A percentile compares a stretch with the other conserved stretches of the same genome.
phyloP scores from a whole-genome alignment of 2,888 invertebrate genomes.

The Acronicta psi region DNA sequence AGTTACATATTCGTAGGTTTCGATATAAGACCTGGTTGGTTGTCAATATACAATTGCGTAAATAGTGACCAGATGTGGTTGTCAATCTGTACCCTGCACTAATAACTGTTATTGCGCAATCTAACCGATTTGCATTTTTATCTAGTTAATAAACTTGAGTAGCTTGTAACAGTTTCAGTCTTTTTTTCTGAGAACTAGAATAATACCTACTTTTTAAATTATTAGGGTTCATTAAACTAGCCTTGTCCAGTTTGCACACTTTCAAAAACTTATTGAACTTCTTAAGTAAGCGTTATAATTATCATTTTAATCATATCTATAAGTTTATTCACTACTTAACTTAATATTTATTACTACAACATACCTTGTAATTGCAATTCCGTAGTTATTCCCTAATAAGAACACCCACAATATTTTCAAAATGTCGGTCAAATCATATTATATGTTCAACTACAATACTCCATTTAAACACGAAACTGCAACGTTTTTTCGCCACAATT shows the following conservation, averaged over 20 bases:
- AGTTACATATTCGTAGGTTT: no score
- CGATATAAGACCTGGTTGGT: no score
- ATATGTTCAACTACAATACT: slow-evolving; percentile 61
- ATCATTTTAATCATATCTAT: no score
- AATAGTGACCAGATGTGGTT: slow-evolving; percentile 24
- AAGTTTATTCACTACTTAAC: neutral
- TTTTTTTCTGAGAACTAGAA: neutral
- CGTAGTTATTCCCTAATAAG: slow-evolving; percentile 3
- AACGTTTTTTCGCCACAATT: slow-evolving; percentile 79
- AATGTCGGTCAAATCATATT: slow-evolving; percentile 40
- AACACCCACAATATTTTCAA: slow-evolving; percentile 18
- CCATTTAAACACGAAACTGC: slow-evolving; percentile 61
- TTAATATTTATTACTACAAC: neutral
- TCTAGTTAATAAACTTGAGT: slow-evolving; percentile 19
- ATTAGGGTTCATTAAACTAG: no score
- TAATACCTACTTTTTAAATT: no score
- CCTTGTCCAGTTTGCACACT: no score
- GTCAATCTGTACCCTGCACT: no score
- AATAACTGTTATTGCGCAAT: slow-evolving; percentile 36
- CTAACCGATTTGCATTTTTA: slow-evolving; percentile 36
- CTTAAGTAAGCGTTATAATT: no score
- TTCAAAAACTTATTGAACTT: no score
- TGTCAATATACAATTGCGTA: slow-evolving; percentile 7
- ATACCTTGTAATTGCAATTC: slow-evolving; percentile 1
- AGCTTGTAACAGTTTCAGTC: slow-evolving; percentile 7